phyloP scores from a whole-genome alignment of 1,140 invertebrate species.

The Bombus terrestris region DNA sequence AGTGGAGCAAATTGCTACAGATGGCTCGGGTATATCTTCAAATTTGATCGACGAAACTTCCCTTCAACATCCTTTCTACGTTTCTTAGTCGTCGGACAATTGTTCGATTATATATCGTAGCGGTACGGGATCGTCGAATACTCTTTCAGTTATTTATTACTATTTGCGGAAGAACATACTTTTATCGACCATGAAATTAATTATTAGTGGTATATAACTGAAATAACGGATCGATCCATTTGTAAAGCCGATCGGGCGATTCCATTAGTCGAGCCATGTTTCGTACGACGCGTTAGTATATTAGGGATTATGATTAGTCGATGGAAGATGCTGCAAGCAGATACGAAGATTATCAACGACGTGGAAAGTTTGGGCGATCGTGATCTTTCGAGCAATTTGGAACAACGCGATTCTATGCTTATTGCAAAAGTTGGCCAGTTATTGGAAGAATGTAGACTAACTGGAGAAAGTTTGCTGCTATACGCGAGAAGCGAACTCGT shows the following conservation, averaged over 20 bases:
- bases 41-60: no score
- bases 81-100: no score
- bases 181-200: neutral
- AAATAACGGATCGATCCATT: neutral
- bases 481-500: neutral
- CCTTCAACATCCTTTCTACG: no score
- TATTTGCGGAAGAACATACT: neutral
- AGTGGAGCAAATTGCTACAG: no score
- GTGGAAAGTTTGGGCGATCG: constrained; percentile 4
- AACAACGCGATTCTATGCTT: neutral
- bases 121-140: no score
- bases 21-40: no score
- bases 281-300: neutral
- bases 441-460: constrained; percentile 28
- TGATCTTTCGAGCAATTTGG: neutral
- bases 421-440: constrained; percentile 29
- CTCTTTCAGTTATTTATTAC: neutral
- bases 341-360: neutral
- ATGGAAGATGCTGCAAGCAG: neutral
- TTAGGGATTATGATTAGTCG: neutral
- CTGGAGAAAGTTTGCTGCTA: neutral
- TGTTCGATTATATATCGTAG: no score
- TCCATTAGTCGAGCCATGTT: neutral
- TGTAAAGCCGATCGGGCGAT: neutral
- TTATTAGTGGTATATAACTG: neutral